These are phyloP conservation scores for Xenopus borealis DNA, from an alignment of 2,113 vertebrate species.

Conservation along the genomic window DNA sequence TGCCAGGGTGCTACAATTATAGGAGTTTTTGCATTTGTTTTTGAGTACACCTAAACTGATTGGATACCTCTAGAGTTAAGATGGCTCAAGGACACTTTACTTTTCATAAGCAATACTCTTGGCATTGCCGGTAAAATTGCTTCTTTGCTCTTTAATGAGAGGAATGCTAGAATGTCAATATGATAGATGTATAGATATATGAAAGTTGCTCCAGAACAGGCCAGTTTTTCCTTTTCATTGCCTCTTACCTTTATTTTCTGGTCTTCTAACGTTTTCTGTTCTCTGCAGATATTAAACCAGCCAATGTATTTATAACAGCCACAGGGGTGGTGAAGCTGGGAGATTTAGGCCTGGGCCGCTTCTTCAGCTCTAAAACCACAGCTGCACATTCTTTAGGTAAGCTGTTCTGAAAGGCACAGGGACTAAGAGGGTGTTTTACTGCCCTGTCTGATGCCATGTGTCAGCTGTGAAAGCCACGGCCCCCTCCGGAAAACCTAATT, in stretches of 20 bases:
- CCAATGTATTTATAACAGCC: slow-evolving; percentile 97
- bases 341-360: slow-evolving; percentile 90
- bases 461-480: slow-evolving; percentile 50
- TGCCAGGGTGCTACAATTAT: too few species aligned
- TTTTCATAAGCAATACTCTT: too few species aligned
- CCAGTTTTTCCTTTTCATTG: not conserved
- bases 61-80: too few species aligned
- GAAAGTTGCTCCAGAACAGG: too few species aligned
- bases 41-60: too few species aligned
- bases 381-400: slow-evolving; percentile 95
- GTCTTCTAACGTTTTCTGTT: slow-evolving; percentile 11
- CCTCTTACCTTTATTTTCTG: not conserved
- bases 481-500: slow-evolving; percentile 49
- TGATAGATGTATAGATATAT: too few species aligned
- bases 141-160: too few species aligned
- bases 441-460: slow-evolving; percentile 65
- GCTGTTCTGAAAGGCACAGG: slow-evolving; percentile 43
- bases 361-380: slow-evolving; percentile 97
- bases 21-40: too few species aligned
- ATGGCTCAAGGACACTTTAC: too few species aligned
- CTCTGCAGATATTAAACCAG: slow-evolving; percentile 89
- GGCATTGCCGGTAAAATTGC: too few species aligned
- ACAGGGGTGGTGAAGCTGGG: slow-evolving; percentile 96
- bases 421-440: slow-evolving; percentile 62
- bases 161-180: too few species aligned